Percentiles rank a stretch among this genome's conserved stretches.
These are phyloP conservation scores for Odobenus rosmarus DNA, from an alignment of 2,113 vertebrate genomes.

Conservation along the genomic window DNA sequence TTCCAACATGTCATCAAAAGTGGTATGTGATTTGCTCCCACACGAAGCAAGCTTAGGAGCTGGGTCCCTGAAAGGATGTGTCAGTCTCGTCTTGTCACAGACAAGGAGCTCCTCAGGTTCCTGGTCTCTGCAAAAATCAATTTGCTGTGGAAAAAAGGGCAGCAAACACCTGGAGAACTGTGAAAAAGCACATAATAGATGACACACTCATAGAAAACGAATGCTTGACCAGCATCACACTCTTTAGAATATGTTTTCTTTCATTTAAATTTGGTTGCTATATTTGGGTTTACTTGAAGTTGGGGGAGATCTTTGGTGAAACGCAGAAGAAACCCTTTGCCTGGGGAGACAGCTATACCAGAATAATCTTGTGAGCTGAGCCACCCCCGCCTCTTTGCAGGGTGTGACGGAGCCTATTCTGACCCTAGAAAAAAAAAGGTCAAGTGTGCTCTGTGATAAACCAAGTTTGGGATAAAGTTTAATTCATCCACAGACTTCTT, in stretches of 20 bases:
- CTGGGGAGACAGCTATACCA: rapidly evolving
- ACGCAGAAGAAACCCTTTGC: not conserved
- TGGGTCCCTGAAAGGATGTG: not conserved
- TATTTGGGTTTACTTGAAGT: not conserved
- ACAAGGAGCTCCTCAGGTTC: not conserved
- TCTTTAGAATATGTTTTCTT: not conserved
- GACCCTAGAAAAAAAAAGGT: not conserved
- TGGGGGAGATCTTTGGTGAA: not conserved
- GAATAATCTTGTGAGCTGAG: not conserved
- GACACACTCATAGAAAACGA: rapidly evolving
- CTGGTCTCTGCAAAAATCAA: not conserved
- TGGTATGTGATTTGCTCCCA: not conserved
- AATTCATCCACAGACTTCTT: not conserved
- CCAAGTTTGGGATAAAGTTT: not conserved
- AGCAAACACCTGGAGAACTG: rapidly evolving
- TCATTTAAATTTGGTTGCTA: not conserved
- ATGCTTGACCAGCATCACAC: not conserved
- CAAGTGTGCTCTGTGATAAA: not conserved
- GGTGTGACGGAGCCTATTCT: too few species aligned
- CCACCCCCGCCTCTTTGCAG: rapidly evolving
- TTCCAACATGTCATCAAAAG: not conserved
- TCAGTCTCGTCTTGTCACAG: not conserved
- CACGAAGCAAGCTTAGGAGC: not conserved
- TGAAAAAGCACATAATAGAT: not conserved
- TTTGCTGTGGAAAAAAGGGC: not conserved